Base-by-base conservation (phyloP, 2,113 vertebrate genomes). In the Brachyhypopomus gauderio region DNA sequence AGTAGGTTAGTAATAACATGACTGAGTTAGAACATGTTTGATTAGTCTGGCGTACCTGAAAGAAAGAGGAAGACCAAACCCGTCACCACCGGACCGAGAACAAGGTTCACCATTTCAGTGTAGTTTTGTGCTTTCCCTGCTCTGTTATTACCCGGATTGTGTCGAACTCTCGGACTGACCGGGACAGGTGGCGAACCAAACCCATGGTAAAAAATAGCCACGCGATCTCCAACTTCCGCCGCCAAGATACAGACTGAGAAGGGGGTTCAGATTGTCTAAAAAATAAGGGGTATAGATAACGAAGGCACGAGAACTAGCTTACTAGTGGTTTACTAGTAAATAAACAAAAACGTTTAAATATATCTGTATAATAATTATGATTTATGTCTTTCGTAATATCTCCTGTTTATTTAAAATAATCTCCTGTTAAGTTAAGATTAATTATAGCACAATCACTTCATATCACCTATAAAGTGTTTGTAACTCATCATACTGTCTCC, bases 161-260 rank as follows among this genome's bases (percentile, higher is more conserved):
- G 75, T 78, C 59, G 30, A 22, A 77, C 66, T 52, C 4, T 59
- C 34, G 48, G 83, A 86, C 38, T 74, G 85, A 84, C 83, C 58
- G 27, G 22, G 56, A 73, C 85, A 84, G 85, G 79, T 84, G 85
- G 55, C 27, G 52, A 23, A 58, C 72, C 75, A 72, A 30, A 71
- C 9, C 62, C 48, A 20, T 45, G 20, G 27, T 58, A 62, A 77
- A 79, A 84, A 71, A 34, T 80, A 84, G 75, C 82, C 72, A 79
- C 60, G 62, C 52, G 30, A 79, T 67, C 58, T 81, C 25, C 17
- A 19, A 72, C 72, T 62, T 78, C 75, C 63, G 20, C 71, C 52
- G 19, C 16, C 2, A 5, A 56, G 55, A 36, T 3, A 45, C 69
- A 55, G 52, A 41, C 3, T n/a, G 8, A 19, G 71, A 19, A 70